phyloP scores from a whole-genome alignment of 92 coral and sea anemone genomes.

The Porites evermanni region DNA sequence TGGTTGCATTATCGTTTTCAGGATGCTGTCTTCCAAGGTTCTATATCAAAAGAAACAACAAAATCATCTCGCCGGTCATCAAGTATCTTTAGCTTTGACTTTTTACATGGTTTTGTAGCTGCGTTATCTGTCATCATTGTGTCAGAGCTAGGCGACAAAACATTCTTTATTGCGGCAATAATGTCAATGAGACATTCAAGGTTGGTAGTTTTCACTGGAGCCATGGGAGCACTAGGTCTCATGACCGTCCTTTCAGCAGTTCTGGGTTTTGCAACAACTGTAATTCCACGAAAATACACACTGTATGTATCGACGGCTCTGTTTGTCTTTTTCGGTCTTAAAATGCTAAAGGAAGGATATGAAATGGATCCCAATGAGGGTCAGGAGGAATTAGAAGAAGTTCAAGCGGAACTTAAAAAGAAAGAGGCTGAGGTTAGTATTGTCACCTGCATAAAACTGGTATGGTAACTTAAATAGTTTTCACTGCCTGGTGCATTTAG shows the following conservation, averaged over 20 bases:
- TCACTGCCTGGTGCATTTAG: no score
- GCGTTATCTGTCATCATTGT: constrained; percentile 94
- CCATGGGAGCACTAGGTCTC: constrained; percentile 89
- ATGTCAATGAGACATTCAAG: constrained; percentile 98
- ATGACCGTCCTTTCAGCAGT: constrained; percentile 96
- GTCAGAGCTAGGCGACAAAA: constrained; percentile 98
- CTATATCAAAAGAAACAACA: constrained; percentile 11
- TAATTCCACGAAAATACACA: constrained; percentile 92
- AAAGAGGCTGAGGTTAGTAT: constrained; percentile 92
- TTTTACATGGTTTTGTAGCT: constrained; percentile 93
- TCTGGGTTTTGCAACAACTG: constrained; percentile 93
- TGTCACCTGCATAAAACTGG: no score
- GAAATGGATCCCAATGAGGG: constrained; percentile 99
- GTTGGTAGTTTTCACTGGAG: constrained; percentile 90
- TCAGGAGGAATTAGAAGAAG: constrained; percentile 95
- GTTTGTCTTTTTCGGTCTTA: constrained; percentile 88
- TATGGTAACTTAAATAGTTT: no score
- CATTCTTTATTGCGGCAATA: constrained; percentile 98
- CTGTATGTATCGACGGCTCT: constrained; percentile 92
- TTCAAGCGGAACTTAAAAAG: constrained; percentile 97
- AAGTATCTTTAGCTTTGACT: constrained; percentile 57
- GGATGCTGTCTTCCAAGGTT: constrained; percentile 24
- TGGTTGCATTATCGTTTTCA: constrained; percentile 1
- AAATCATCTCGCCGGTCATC: constrained; percentile 1
- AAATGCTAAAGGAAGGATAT: constrained; percentile 96